A percentile compares a stretch with the other conserved stretches of the same genome.
Conservation (phyloP, 2,888 invertebrate species). For the Acanthosoma haemorrhoidale region DNA sequence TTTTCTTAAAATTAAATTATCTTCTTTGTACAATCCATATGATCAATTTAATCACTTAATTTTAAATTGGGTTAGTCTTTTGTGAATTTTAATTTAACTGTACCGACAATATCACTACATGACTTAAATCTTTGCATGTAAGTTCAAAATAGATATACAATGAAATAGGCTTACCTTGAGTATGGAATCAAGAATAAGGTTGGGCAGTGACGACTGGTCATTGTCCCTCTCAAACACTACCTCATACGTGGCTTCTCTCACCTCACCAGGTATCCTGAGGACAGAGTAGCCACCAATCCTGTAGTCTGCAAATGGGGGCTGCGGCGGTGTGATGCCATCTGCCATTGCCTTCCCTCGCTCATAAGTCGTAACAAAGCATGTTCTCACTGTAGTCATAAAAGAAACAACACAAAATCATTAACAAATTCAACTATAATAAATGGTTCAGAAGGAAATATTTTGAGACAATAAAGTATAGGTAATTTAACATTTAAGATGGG, state of each 20-base stretch:
- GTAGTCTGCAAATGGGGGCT: slow-evolving; percentile 60
- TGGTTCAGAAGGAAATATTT: too few species aligned
- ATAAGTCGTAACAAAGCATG: slow-evolving; percentile 79
- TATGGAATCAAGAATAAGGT: slow-evolving; percentile 78
- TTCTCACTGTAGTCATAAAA: slow-evolving; percentile 62
- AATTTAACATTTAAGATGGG: too few species aligned
- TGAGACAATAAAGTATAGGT: too few species aligned
- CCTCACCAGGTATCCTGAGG: slow-evolving; percentile 59
- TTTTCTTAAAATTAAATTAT: too few species aligned
- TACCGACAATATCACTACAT: too few species aligned
- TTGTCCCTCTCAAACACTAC: slow-evolving; percentile 78
- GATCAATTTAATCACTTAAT: too few species aligned
- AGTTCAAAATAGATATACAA: too few species aligned
- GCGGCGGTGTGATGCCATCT: slow-evolving; percentile 47
- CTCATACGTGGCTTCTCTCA: slow-evolving; percentile 79
- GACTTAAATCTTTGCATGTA: too few species aligned
- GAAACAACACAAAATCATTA: background rate
- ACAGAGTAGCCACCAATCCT: slow-evolving; percentile 58
- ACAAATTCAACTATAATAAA: background rate
- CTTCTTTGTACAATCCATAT: too few species aligned
- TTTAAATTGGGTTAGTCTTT: too few species aligned
- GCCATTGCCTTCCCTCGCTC: slow-evolving; percentile 59
- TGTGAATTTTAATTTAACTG: too few species aligned
- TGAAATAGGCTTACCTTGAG: slow-evolving; percentile 52
- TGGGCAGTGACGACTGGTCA: slow-evolving; percentile 74